Evolutionary conservation across 1,140 invertebrate genomes (phyloP).

Genomic region (roundworm (Caenorhabditis elegans)): WBcel235 BX284604.4:7333501-7334000

Average conservation of each 20-base stretch:
- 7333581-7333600: too few species aligned
- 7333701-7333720: background rate
- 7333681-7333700: background rate
- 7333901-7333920: background rate
- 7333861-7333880: background rate
- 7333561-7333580: too few species aligned
- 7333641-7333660: slow-evolving; percentile 5
- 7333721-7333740: background rate
- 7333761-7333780: slow-evolving; percentile 11
- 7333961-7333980: background rate
- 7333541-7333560: background rate
- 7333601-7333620: slow-evolving; percentile 3
- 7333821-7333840: too few species aligned
- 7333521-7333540: background rate
- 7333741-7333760: background rate
- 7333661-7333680: slow-evolving; percentile 10
- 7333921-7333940: background rate
- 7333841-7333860: background rate
- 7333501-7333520: background rate
- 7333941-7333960: background rate
- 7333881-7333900: background rate
- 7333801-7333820: background rate
- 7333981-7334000: slow-evolving; percentile 2
- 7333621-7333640: slow-evolving; percentile 19
- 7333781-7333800: background rate